phyloP scores from a whole-genome alignment of 2,888 invertebrate species.

The Lamellibrachia satsuma region DNA sequence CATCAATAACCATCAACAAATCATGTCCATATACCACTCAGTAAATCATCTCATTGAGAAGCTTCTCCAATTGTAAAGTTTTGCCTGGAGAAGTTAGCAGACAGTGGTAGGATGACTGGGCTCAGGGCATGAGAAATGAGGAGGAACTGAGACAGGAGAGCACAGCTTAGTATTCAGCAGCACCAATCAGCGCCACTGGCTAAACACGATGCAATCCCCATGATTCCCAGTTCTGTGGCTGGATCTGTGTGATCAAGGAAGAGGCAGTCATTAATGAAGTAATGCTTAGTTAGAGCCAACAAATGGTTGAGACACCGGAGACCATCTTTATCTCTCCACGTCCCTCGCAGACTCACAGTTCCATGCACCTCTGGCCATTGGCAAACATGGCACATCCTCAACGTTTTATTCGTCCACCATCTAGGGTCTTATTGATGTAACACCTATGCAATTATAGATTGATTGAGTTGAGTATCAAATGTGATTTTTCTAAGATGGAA shows the following conservation, averaged over 20 bases:
- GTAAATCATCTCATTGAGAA: not conserved
- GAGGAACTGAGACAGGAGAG: not conserved
- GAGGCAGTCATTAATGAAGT: not conserved
- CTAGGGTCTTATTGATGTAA: not conserved
- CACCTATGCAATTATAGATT: not conserved
- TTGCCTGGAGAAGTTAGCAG: not conserved
- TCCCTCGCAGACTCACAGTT: not conserved
- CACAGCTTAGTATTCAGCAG: slow-evolving; percentile 17
- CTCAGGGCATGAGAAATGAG: not conserved
- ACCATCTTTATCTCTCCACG: not conserved
- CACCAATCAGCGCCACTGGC: not conserved
- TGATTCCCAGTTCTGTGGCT: not conserved
- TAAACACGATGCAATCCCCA: slow-evolving; percentile 3
- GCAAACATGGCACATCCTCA: not conserved
- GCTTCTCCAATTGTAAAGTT: not conserved
- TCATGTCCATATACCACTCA: not conserved
- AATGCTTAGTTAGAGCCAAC: slow-evolving; percentile 17
- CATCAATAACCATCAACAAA: not conserved
- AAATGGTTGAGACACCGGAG: not conserved
- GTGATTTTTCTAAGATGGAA: not conserved
- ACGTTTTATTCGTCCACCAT: not conserved
- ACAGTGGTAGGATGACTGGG: not conserved
- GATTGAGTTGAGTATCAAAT: not conserved
- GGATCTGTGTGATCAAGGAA: not conserved
- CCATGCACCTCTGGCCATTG: not conserved